Evolutionary conservation across 1,140 invertebrate genomes (phyloP), one percentile per base, ranked within the genome.

Genomic region (Drosophila ironensis): DNA sequence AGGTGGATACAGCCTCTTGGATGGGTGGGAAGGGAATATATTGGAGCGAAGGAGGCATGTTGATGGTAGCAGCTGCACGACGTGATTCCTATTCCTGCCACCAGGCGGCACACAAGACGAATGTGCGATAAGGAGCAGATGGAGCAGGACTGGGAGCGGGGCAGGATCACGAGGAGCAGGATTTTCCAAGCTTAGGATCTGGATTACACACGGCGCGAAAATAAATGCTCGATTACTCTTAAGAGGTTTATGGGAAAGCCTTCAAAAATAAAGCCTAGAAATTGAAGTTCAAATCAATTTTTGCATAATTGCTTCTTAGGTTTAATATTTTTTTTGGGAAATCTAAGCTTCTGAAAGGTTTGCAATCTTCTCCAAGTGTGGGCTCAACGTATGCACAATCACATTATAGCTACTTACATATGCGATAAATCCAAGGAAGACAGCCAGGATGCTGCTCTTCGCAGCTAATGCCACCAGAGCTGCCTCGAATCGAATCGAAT

Each of bases 11-110:
- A 14, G 22, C 16, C 6, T 19, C 24, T 3, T 2, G 20, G 20
- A 2, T 4, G n/a, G 22, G 6, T 20, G 14, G 17, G 25, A 27
- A 33, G 24, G 19, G 12, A 9, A 12, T 28, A 12, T 66, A 33
- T 8, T 16, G 35, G 44, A 9, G 35, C 44, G 45, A 11, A 4
- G n/a, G 30, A 33, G 48, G 27, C 60, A 61, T 54, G 46, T 40
- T 53, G 69, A 72, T 68, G 48, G 56, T 41, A 64, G 45, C 53
- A 70, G 48, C 35, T 45, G 38, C 44, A 33, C 46, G 40, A 44
- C 41, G 48, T 48, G 50, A 60, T 48, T 48, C 16, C n/a, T 46
- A 17, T 35, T 46, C 45, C 40, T 27, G 30, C 33, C 68, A 53
- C 11, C 38, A 22, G 41, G 47, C 25, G 25, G 35, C 37, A 42